These are phyloP conservation scores for Erythrocebus patas DNA, from an alignment of 2,113 vertebrate species.

Conservation along the genomic window DNA sequence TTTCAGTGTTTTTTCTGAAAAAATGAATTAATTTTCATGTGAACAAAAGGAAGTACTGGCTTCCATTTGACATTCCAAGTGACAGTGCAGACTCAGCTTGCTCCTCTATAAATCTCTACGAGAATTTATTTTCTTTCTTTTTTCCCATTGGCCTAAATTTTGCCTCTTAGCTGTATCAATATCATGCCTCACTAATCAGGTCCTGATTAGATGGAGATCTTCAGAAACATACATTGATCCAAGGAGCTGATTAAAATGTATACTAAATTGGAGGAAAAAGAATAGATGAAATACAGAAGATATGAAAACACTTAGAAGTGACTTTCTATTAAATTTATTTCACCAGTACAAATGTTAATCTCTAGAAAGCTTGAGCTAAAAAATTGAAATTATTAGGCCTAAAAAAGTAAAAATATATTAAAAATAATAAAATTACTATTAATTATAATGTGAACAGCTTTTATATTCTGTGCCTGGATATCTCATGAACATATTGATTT, in stretches of 20 bases:
- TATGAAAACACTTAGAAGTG: not conserved
- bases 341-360: not conserved
- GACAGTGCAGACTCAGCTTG: not conserved
- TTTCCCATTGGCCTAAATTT: not conserved
- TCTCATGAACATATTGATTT: not conserved
- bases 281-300: not conserved
- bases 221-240: not conserved
- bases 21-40: not conserved
- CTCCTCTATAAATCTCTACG: not conserved
- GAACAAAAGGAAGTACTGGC: constrained; percentile 30
- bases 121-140: not conserved
- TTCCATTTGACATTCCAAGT: not conserved
- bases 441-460: not conserved
- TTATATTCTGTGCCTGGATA: not conserved
- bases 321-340: constrained; percentile 26
- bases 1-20: constrained; percentile 25
- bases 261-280: not conserved
- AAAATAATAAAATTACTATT: not conserved
- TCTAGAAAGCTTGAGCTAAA: not conserved
- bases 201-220: not conserved
- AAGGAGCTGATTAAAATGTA: not conserved
- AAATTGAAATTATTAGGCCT: not conserved
- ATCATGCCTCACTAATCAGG: not conserved
- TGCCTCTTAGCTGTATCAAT: not conserved
- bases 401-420: not conserved